A percentile compares a stretch with the other conserved stretches of the same genome.
phyloP scores from a whole-genome alignment of 2,888 invertebrate species.

The Drosophila kuntzei region DNA sequence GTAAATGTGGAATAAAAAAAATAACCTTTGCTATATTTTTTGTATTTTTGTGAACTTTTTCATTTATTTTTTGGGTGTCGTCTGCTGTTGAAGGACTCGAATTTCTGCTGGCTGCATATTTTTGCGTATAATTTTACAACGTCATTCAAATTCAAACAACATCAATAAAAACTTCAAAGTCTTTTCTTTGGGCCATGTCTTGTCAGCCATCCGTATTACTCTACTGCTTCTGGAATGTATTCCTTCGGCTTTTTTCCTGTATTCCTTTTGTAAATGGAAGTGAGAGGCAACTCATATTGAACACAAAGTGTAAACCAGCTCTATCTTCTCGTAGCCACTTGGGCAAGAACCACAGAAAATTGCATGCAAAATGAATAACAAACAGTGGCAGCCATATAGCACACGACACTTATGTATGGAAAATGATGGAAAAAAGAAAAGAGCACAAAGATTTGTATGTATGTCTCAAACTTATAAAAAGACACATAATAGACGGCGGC shows the following conservation, averaged over 20 bases:
- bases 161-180: conserved; percentile 78
- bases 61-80: conserved; percentile 5
- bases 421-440: conserved; percentile 17
- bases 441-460: conserved; percentile 21
- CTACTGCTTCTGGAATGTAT: conserved; percentile 31
- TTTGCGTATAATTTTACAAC: conserved; percentile 77
- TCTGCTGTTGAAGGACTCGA: conserved; percentile 17
- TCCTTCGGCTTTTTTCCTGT: conserved; percentile 4
- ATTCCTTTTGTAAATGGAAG: conserved; percentile 5
- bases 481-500: conserved; percentile 13
- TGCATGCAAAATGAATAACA: conserved; percentile 71
- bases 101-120: conserved; percentile 55
- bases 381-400: conserved; percentile 39
- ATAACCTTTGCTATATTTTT: conserved; percentile 34
- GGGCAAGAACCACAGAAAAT: conserved; percentile 42
- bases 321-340: conserved; percentile 23
- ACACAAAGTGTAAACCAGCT: conserved; percentile 24
- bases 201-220: conserved; percentile 19
- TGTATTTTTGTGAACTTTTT: conserved; percentile 19
- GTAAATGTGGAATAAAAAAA: conserved; percentile 30
- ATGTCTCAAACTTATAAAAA: conserved; percentile 58
- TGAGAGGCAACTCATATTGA: conserved; percentile 24
- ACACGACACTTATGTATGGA: conserved; percentile 25
- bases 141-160: conserved; percentile 78
- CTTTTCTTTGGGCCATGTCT: conserved; percentile 42